Base-by-base conservation (phyloP, 2,797 vertebrate genomes). In the Mormyrops attenuatus region DNA sequence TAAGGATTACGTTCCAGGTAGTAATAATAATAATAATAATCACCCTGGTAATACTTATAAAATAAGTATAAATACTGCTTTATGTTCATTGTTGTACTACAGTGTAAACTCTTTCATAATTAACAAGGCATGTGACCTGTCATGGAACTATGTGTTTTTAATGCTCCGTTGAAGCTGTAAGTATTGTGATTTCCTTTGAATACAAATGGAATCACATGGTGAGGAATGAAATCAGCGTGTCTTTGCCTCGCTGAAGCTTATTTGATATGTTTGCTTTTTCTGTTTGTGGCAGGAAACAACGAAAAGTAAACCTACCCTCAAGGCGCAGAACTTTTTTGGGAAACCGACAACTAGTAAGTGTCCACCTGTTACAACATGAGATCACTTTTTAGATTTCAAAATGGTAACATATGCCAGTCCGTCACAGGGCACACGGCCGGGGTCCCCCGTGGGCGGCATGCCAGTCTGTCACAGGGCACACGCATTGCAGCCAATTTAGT, bases 291-390 rank as follows among this genome's bases (percentile, higher is more conserved):
- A 91, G 53, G 95, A 97, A 41, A 89, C 92, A 3, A 26, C 92
- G 2, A 97, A 96, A 95, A 95, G 57, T 91, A 99, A 98, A 92
- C 91, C 94, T 5, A 82, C 94, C 0, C 90, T 89, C 6, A 99
- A 98, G 91, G 88, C 96, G 92, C 95, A 91, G 90, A 98, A 98
- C 93, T 98, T 99, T 94, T 99, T 99, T 94, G 97, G 97, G 80
- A 97, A 93, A 94, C 96, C 96, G 93, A 93, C 95, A 88, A 92
- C 95, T 92, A 97, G 97, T 99, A 94, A 97, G 98, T 95, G 20
- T 77, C 66, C 30, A 20, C 2, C 5, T 34, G 8, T 66, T 2
- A 30, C 63, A 5, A 34, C 30, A 5, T 5, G 26, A 30, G 63
- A 30, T 34, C 26, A 69, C 30, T 69, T 66, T 5, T 15, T 69